Evolutionary conservation across 2,113 vertebrate genomes (phyloP).

Genomic region (Crotalus tigris): DNA sequence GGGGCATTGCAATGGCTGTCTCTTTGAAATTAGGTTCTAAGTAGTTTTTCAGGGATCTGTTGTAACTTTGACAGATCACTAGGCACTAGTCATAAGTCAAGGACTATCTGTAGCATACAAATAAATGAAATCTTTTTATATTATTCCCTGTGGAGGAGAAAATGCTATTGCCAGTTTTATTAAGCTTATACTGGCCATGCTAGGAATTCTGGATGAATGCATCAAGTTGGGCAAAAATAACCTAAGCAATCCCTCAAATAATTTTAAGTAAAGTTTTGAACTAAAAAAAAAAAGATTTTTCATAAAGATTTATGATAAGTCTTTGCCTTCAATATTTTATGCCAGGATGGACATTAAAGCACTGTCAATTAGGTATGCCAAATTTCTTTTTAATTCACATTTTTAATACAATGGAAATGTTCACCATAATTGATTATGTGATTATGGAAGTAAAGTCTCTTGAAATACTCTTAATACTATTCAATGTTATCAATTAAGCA

Average conservation of each 20-base stretch:
- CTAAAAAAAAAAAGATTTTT: not conserved
- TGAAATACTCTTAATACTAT: conserved; percentile 38
- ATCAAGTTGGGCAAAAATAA: not conserved
- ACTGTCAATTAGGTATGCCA: not conserved
- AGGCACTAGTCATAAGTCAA: not conserved
- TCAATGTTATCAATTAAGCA: conserved; percentile 18
- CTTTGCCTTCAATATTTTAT: not conserved
- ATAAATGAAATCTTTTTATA: not conserved
- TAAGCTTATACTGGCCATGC: not conserved
- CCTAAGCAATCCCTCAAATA: not conserved
- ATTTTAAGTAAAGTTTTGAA: not conserved
- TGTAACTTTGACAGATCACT: not conserved
- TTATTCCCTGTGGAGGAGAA: not conserved
- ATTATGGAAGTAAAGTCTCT: conserved; percentile 41
- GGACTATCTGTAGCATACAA: not conserved
- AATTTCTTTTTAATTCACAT: conserved; percentile 20
- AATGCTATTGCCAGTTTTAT: not conserved
- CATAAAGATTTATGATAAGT: not conserved
- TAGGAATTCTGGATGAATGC: not conserved
- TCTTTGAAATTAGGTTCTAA: not conserved
- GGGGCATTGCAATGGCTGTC: not conserved
- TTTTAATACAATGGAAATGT: conserved; percentile 35
- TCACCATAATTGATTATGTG: conserved; percentile 8
- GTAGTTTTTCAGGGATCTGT: not conserved
- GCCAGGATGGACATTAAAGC: not conserved